Evolutionary conservation across 2,113 vertebrate species (phyloP).

Genomic region (Piaya cayana): DNA sequence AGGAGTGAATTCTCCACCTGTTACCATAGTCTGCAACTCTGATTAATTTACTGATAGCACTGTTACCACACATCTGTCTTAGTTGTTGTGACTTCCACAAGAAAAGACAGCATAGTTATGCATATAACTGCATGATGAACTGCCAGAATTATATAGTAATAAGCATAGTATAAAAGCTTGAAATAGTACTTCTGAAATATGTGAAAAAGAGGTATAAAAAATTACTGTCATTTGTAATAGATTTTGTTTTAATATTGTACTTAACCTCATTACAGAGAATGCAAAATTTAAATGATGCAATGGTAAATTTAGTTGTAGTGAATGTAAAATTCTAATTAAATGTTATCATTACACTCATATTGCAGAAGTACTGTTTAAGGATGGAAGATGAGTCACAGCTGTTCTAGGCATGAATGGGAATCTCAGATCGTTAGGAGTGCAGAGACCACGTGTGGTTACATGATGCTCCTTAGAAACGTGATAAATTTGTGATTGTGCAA

Average conservation of each 20-base stretch:
- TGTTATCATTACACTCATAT: background rate
- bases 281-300: background rate
- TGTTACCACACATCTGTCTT: background rate
- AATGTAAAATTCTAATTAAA: background rate
- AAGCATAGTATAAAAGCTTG: background rate
- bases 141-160: background rate
- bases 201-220: background rate
- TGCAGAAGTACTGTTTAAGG: background rate
- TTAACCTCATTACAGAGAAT: background rate
- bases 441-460: background rate
- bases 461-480: background rate
- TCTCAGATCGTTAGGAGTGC: background rate
- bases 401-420: background rate
- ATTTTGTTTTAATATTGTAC: background rate
- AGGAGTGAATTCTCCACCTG: background rate
- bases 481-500: background rate
- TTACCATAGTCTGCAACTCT: background rate
- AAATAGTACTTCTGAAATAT: background rate
- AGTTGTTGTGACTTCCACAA: background rate
- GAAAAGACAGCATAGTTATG: background rate
- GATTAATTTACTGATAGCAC: background rate
- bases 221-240: background rate
- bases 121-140: background rate
- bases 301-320: background rate
- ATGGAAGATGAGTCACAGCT: background rate